Conservation (phyloP, 2,113 vertebrate species). For the Cyphomyrus plagiostoma region DNA sequence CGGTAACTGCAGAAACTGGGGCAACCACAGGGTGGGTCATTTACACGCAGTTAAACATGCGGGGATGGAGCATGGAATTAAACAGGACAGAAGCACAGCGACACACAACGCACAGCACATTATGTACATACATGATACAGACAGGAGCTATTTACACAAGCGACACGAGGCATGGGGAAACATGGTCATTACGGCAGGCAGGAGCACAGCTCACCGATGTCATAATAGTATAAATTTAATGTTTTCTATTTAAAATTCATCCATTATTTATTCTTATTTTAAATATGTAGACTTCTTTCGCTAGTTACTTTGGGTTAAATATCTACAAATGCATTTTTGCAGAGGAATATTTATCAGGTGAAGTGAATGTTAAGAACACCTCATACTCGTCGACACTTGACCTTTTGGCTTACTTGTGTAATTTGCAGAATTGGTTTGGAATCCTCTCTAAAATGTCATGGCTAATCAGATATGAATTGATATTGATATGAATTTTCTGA, state of each 20-base stretch:
- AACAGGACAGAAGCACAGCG: not conserved
- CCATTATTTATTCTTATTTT: not conserved
- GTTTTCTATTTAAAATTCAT: not conserved
- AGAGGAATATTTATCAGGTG: conserved; percentile 27
- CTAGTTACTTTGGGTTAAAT: not conserved
- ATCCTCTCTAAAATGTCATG: conserved; percentile 20
- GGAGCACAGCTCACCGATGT: not conserved
- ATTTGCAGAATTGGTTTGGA: conserved; percentile 31
- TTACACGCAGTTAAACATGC: no score
- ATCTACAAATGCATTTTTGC: not conserved
- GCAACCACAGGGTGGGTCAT: no score
- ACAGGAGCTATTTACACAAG: not conserved
- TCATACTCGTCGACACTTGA: conserved; percentile 40
- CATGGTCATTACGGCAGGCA: not conserved
- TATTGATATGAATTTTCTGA: conserved; percentile 22
- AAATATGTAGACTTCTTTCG: not conserved
- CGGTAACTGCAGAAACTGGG: no score
- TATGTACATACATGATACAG: not conserved
- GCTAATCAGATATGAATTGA: conserved; percentile 28
- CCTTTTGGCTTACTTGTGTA: conserved; percentile 34
- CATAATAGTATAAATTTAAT: not conserved
- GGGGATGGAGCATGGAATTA: no score
- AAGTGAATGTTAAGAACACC: conserved; percentile 23
- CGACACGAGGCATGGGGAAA: not conserved
- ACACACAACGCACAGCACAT: not conserved